phyloP scores from a whole-genome alignment of 2,797 vertebrate genomes.

The Peromyscus nudipes region DNA sequence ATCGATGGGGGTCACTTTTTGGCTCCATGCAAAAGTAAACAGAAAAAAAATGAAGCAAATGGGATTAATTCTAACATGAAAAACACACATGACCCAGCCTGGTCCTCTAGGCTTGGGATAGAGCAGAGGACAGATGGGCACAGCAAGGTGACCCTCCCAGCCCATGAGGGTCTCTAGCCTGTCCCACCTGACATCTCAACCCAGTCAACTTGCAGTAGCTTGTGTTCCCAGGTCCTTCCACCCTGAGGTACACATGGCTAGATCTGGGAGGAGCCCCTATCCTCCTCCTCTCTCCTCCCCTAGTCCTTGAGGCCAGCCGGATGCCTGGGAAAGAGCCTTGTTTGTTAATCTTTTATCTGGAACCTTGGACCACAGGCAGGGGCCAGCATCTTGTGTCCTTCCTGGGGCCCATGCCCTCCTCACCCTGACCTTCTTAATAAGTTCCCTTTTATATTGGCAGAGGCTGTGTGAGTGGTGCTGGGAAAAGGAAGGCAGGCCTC shows the following conservation, averaged over 20 bases:
- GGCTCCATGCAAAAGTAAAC: background rate
- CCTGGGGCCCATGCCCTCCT: background rate
- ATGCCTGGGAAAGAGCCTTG: background rate
- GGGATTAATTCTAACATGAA: background rate
- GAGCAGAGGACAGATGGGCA: background rate
- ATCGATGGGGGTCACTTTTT: background rate
- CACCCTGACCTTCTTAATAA: constrained; percentile 49
- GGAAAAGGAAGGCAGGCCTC: background rate
- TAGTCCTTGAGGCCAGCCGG: background rate
- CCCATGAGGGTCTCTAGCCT: background rate
- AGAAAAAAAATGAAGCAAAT: background rate
- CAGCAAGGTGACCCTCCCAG: too few relatives aligned
- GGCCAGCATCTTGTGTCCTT: background rate
- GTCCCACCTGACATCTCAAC: background rate
- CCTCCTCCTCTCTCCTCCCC: background rate
- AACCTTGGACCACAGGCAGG: constrained; percentile 51
- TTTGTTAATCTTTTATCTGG: constrained; percentile 79
- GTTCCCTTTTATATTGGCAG: background rate
- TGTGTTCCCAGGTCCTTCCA: background rate
- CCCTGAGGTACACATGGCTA: background rate
- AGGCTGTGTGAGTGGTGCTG: too few relatives aligned
- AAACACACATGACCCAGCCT: background rate
- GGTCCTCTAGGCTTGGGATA: background rate
- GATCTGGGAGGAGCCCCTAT: background rate
- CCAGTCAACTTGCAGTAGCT: background rate